Evolutionary conservation across 2,113 vertebrate species (phyloP).

Genomic region (Sitta europaea): DNA sequence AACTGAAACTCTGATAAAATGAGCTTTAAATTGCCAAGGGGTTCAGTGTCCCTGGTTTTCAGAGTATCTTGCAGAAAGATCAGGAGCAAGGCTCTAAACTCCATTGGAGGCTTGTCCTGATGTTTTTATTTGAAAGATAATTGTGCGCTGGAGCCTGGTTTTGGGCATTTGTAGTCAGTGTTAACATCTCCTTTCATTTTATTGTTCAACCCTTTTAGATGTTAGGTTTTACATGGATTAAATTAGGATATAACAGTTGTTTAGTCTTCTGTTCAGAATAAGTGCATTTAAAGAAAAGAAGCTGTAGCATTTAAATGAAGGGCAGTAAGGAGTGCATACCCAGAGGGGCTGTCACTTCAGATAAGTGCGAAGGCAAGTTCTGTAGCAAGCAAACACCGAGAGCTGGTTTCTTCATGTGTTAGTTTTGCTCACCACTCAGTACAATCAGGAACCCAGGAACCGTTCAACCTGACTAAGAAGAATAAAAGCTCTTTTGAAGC

Average conservation of each 20-base stretch:
- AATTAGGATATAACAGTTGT: neutral
- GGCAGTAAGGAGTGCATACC: neutral
- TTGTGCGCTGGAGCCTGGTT: neutral
- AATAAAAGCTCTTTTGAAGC: neutral
- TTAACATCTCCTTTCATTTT: neutral
- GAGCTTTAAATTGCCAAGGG: neutral
- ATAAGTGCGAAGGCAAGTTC: neutral
- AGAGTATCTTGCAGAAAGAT: neutral
- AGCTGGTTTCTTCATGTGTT: neutral
- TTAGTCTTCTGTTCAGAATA: neutral
- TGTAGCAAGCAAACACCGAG: neutral
- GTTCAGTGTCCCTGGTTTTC: neutral
- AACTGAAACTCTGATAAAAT: neutral
- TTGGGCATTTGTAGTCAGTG: neutral
- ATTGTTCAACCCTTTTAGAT: neutral
- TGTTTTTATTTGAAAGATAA: neutral
- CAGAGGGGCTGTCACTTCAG: neutral
- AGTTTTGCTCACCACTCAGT: neutral
- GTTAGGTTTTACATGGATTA: neutral
- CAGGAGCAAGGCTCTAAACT: neutral
- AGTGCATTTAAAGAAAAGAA: neutral
- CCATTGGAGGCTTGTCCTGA: neutral
- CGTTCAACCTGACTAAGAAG: neutral
- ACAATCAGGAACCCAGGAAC: neutral
- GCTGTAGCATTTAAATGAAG: neutral